A percentile compares a stretch with the other conserved stretches of the same genome.
Conservation (phyloP, 2,888 invertebrate species). For the Drosophila falleni region DNA sequence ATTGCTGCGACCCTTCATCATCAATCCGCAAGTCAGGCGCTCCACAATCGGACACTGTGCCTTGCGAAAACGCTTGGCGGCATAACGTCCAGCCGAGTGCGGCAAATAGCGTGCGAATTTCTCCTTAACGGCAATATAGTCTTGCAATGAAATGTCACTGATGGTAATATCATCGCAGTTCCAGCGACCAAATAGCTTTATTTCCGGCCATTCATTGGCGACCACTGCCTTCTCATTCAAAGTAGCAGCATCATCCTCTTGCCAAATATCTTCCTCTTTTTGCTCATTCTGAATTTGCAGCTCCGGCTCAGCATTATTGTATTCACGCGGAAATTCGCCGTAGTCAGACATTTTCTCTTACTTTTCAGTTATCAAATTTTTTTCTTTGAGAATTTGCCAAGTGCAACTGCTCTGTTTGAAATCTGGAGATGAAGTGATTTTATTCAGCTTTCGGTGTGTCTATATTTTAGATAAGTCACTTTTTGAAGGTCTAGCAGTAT, state of each 20-base stretch:
- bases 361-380: not conserved
- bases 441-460: constrained; percentile 14
- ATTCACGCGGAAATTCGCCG: constrained; percentile 10
- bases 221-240: not conserved
- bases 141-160: constrained; percentile 98
- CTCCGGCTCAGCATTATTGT: constrained; percentile 8
- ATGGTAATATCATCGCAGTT: constrained; percentile 99
- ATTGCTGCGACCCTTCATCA: constrained; percentile 99
- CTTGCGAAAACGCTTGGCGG: constrained; percentile 98
- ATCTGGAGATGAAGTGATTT: constrained; percentile 11
- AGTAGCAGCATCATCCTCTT: constrained; percentile 14
- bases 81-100: constrained; percentile 99
- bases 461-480: not conserved
- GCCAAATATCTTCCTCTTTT: constrained; percentile 38
- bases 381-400: constrained; percentile 1
- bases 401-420: constrained; percentile 24
- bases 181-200: constrained; percentile 98
- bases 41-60: constrained; percentile 99
- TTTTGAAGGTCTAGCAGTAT: not conserved
- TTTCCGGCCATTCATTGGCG: constrained; percentile 93
- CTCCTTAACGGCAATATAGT: constrained; percentile 98
- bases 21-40: constrained; percentile 97
- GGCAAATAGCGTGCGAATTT: constrained; percentile 99
- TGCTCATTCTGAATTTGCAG: not conserved
- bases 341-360: constrained; percentile 32